Evolutionary conservation across 2,113 vertebrate species (phyloP), one percentile per base, ranked within the genome.

Genomic region (Copsychus sechellarum): DNA sequence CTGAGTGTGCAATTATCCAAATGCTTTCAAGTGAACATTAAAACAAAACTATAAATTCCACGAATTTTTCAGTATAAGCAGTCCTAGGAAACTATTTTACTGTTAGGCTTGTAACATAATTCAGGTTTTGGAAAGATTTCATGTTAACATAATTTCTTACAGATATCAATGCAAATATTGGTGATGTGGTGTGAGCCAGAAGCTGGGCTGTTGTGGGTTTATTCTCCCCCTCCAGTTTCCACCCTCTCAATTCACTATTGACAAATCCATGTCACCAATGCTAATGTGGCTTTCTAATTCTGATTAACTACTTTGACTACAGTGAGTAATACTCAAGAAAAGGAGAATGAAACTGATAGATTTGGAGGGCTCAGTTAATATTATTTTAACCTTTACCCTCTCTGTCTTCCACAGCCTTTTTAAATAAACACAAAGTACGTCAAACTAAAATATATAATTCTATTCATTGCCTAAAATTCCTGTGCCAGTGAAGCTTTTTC

Each of bases 341-440:
- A 95, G 19, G 9, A 93, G 69, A 92, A 80, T 26, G 47, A 90
- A 93, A 79, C 70, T 77, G 85, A 95, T 91, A 95, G 94, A 96
- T 95, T 92, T 92, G 62, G 80, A 95, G 85, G 85, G 70, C 77
- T 95, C 56, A 18, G 53, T 93, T 93, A 96, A 93, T 96, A 97
- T 96, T 97, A 93, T 97, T 95, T 93, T 97, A 97, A 95, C 93
- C 93, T 95, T 82, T 88, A 89, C 54, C 74, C 92, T 94, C 83
- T 64, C 83, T 54, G 90, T 93, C 86, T 96, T 95, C 93, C 62
- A 81, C 64, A 87, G 90, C 71, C 76, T 95, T 96, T 94, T 84
- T 7, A 97, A 96, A 97, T 61, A 97, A 97, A 97, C 90, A 95
- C 5, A 1, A 92, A 91, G 81, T 77, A 93, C 45, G 90, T 96